Conservation (phyloP, 92 coral and sea anemone species). For the Palythoa caribaeorum region DNA sequence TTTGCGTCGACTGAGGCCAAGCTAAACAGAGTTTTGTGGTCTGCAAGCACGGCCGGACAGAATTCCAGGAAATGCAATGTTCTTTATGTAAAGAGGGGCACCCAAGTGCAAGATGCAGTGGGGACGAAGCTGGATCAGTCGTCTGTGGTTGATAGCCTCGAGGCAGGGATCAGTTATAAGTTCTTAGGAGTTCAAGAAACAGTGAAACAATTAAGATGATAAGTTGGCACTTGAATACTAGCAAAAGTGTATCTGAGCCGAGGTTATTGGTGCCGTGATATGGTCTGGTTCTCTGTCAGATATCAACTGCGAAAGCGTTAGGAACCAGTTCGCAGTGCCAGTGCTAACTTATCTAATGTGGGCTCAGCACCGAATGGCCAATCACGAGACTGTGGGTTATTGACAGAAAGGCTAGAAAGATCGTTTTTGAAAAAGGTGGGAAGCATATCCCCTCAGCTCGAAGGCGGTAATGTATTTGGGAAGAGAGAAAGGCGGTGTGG, state of each 20-base stretch:
- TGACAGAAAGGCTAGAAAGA: too few relatives aligned
- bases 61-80: not conserved
- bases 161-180: not conserved
- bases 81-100: constrained; percentile 13
- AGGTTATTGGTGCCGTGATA: not conserved
- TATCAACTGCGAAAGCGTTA: too few relatives aligned
- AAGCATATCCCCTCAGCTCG: too few relatives aligned
- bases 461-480: too few relatives aligned
- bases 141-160: not conserved
- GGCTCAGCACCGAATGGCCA: too few relatives aligned
- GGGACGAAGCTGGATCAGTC: not conserved
- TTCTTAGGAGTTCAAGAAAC: not conserved
- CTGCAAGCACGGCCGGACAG: not conserved
- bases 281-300: too few relatives aligned
- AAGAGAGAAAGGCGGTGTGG: too few relatives aligned
- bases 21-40: constrained; percentile 8
- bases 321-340: too few relatives aligned
- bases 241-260: not conserved
- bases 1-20: constrained; percentile 5
- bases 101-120: not conserved
- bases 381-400: too few relatives aligned
- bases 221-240: not conserved
- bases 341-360: too few relatives aligned
- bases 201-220: not conserved
- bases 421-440: too few relatives aligned